Evolutionary conservation across 2,113 vertebrate genomes (phyloP).

Genomic region (Percopsis transmontana): DNA sequence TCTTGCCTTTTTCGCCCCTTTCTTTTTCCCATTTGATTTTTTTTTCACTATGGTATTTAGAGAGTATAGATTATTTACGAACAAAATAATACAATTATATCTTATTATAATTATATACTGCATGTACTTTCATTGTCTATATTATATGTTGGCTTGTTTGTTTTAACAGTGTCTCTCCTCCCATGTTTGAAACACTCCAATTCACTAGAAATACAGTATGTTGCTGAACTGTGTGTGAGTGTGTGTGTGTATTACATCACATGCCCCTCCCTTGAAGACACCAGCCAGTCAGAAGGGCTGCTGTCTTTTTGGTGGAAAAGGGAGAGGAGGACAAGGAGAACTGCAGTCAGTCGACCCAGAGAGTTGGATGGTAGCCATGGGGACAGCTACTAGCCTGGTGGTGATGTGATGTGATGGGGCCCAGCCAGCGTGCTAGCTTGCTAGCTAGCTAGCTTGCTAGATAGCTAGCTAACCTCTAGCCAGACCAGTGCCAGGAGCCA

Average conservation of each 20-base stretch:
- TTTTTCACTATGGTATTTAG: not conserved
- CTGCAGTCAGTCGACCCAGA: conserved; percentile 19
- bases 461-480: conserved; percentile 77
- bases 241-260: conserved; percentile 22
- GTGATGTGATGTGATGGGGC: conserved; percentile 72
- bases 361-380: no score
- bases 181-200: conserved; percentile 3
- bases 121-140: not conserved
- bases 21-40: not conserved
- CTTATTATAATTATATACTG: no score
- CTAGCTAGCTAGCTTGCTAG: conserved; percentile 7
- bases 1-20: not conserved
- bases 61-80: no score
- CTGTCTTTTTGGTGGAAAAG: conserved; percentile 19
- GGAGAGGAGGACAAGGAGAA: conserved; percentile 44
- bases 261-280: conserved; percentile 30
- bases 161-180: not conserved
- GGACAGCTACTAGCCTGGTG: conserved; percentile 58
- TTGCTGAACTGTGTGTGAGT: no score
- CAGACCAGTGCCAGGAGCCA: conserved; percentile 74
- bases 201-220: no score
- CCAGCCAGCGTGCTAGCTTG: conserved; percentile 61
- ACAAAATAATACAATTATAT: not conserved
- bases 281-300: conserved; percentile 9
- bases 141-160: not conserved